These are phyloP conservation scores for Labeo catla DNA, from an alignment of 2,113 vertebrate species.

Conservation along the genomic window DNA sequence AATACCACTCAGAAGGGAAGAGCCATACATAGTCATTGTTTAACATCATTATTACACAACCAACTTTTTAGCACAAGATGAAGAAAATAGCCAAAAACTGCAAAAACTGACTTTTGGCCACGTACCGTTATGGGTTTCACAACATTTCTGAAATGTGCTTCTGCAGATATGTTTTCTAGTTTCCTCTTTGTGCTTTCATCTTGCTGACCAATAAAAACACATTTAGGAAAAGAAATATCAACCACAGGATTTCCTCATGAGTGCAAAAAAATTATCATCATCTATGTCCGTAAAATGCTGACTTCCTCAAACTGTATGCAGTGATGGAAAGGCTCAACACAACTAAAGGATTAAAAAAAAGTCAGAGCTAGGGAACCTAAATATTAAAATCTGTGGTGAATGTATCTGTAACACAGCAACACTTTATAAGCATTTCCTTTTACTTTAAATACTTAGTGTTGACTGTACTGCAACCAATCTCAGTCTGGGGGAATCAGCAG, in stretches of 20 bases:
- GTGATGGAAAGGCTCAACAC: background rate
- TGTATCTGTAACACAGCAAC: background rate
- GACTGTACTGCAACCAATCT: background rate
- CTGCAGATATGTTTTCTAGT: slow-evolving; percentile 23
- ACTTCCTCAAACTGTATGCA: slow-evolving; percentile 21
- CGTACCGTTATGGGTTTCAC: background rate
- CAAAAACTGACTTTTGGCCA: background rate
- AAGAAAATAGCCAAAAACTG: background rate
- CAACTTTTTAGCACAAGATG: background rate
- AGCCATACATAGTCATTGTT: background rate
- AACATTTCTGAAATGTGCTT: slow-evolving; percentile 12
- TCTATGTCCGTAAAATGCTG: background rate
- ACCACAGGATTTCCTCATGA: slow-evolving; percentile 49
- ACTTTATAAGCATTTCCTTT: background rate
- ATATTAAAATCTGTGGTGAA: background rate
- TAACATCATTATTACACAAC: background rate
- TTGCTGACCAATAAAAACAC: slow-evolving; percentile 41
- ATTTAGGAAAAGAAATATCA: slow-evolving; percentile 25
- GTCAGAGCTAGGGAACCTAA: background rate
- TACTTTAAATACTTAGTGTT: background rate
- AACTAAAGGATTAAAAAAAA: background rate
- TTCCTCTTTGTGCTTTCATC: slow-evolving; percentile 28
- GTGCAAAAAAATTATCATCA: background rate
- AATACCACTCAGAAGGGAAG: background rate
- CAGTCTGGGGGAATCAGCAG: background rate